A percentile compares a stretch with the other conserved stretches of the same genome.
phyloP scores from a whole-genome alignment of 2,113 vertebrate genomes.

The Casuarius casuarius region DNA sequence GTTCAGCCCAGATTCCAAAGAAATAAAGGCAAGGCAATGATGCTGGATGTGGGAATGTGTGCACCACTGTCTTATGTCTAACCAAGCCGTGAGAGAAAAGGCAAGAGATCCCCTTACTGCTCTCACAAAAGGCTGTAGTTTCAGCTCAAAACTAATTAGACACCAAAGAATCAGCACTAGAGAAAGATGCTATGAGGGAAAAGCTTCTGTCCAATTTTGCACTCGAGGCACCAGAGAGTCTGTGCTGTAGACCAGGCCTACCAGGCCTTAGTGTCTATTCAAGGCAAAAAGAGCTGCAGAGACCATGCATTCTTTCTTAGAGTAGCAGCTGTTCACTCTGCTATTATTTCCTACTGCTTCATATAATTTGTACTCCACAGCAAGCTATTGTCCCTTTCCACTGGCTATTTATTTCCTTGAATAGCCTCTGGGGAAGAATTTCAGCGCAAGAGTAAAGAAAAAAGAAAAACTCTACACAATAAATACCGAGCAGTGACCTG shows the following conservation, averaged over 20 bases:
- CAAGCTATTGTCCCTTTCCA: constrained; percentile 65
- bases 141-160: neutral
- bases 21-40: neutral
- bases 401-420: constrained; percentile 71
- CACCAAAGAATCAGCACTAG: neutral
- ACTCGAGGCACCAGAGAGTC: neutral
- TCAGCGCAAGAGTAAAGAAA: constrained; percentile 44
- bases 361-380: constrained; percentile 69
- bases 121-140: neutral
- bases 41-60: fast-evolving
- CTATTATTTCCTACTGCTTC: constrained; percentile 72
- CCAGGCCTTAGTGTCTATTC: neutral
- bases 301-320: neutral
- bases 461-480: constrained; percentile 53
- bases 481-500: constrained; percentile 57
- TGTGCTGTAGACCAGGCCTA: neutral
- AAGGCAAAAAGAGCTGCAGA: constrained; percentile 30
- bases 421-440: constrained; percentile 70
- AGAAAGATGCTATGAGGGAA: neutral
- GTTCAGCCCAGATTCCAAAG: neutral
- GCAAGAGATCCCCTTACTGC: neutral
- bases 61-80: neutral
- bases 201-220: neutral
- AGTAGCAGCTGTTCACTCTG: constrained; percentile 57
- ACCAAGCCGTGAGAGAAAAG: neutral